Conservation (phyloP, 2,113 vertebrate species). For the Mormyrus iriodes region DNA sequence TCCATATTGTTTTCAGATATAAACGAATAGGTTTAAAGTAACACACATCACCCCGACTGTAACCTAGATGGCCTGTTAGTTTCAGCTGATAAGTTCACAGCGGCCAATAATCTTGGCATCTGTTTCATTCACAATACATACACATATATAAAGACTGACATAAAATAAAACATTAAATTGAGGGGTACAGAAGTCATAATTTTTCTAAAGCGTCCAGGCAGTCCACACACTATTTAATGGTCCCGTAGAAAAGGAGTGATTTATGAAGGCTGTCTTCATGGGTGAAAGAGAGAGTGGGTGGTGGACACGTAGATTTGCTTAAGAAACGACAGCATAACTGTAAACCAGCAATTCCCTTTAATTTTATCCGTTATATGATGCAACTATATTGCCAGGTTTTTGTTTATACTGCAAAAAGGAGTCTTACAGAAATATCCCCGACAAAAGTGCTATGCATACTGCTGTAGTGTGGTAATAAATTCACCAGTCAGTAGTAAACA, state of each 20-base stretch:
- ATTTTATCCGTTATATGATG: not conserved
- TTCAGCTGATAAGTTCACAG: slow-evolving; percentile 4
- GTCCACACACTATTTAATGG: slow-evolving; percentile 2
- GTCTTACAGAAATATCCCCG: not conserved
- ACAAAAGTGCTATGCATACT: not conserved
- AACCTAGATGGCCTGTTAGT: not conserved
- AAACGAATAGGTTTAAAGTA: not conserved
- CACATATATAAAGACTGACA: not conserved
- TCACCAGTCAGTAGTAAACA: not conserved
- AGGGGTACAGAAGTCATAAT: not conserved
- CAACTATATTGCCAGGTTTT: not conserved
- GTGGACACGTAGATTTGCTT: not conserved
- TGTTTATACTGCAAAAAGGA: not conserved
- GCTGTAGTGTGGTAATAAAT: not conserved
- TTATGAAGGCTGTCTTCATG: slow-evolving; percentile 7
- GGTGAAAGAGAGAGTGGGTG: not conserved
- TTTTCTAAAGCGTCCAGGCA: not conserved
- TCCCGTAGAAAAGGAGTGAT: not conserved
- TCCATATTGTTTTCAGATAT: not conserved
- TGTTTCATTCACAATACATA: not conserved
- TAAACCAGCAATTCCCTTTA: not conserved
- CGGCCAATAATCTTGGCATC: not conserved
- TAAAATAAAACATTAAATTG: not conserved
- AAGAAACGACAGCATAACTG: not conserved
- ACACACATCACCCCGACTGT: not conserved